These are phyloP conservation scores for Troides aeacus DNA, from an alignment of 2,888 invertebrate species.

Conservation along the genomic window DNA sequence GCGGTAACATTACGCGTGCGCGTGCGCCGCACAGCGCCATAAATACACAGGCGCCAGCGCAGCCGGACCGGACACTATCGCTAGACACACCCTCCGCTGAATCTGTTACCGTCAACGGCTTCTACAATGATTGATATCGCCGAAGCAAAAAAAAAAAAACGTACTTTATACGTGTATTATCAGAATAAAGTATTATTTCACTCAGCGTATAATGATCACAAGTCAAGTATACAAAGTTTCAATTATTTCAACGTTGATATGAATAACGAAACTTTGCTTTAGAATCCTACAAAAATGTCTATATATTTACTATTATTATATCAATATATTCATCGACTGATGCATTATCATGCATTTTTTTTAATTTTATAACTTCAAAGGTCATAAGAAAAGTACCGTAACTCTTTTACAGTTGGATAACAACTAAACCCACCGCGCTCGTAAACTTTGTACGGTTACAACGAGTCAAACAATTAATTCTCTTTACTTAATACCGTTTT, in stretches of 20 bases:
- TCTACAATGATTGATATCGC: not conserved
- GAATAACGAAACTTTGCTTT: too few relatives aligned
- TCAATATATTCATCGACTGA: too few relatives aligned
- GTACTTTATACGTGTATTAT: not conserved
- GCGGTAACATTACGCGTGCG: slow-evolving; percentile 48
- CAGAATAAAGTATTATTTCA: not conserved
- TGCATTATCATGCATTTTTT: too few relatives aligned
- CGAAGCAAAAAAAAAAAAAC: not conserved
- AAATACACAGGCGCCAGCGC: slow-evolving; percentile 51
- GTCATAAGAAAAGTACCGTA: slow-evolving; percentile 3
- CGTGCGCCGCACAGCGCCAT: slow-evolving; percentile 46
- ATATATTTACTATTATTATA: too few relatives aligned
- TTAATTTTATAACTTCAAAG: not conserved
- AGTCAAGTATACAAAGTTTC: too few relatives aligned
- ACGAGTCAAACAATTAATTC: slow-evolving; percentile 66
- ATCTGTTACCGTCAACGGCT: slow-evolving; percentile 24
- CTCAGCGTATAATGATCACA: not conserved
- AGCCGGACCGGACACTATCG: slow-evolving; percentile 42
- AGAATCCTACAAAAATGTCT: too few relatives aligned
- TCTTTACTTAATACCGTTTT: slow-evolving; percentile 59
- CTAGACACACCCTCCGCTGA: slow-evolving; percentile 37
- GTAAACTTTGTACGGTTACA: slow-evolving; percentile 45
- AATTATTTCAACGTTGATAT: too few relatives aligned
- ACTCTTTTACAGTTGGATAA: slow-evolving; percentile 13
- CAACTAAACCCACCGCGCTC: not conserved